Evolutionary conservation across 37 sponge, comb jelly and placozoan species (phyloP).

Genomic region (Diacarnus erythraeanus): DNA sequence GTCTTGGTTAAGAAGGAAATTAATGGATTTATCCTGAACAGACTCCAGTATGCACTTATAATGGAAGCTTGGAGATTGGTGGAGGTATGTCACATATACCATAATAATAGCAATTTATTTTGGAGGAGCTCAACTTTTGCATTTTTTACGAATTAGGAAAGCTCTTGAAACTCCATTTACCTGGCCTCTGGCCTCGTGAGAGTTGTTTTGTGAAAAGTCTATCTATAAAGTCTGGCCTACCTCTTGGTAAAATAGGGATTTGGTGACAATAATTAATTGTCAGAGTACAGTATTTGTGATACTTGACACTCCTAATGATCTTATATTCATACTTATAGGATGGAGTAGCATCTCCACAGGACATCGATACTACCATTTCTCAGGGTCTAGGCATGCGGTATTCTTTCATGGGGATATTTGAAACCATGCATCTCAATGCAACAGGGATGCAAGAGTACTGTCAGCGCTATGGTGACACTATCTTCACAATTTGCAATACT

Average conservation of each 20-base stretch:
- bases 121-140: no score
- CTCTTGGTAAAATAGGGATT: no score
- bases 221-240: no score
- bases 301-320: no score
- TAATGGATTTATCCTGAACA: conserved; percentile 91
- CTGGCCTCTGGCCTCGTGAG: no score
- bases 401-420: conserved; percentile 91
- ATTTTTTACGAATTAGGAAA: no score
- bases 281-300: no score
- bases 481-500: conserved; percentile 64
- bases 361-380: conserved; percentile 84
- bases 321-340: conserved; percentile 43
- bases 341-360: conserved; percentile 94
- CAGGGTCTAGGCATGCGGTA: conserved; percentile 90
- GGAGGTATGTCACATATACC: no score
- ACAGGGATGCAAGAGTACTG: conserved; percentile 92
- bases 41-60: conserved; percentile 95
- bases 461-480: conserved; percentile 86
- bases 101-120: no score
- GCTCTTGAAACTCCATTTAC: no score
- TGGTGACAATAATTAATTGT: no score
- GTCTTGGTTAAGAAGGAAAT: conserved; percentile 83
- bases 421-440: conserved; percentile 93
- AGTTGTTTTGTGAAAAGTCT: no score
- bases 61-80: conserved; percentile 97